Evolutionary conservation across 2,888 invertebrate species (phyloP), one percentile per base, ranked within the genome.

Genomic region (Laothoe populi): DNA sequence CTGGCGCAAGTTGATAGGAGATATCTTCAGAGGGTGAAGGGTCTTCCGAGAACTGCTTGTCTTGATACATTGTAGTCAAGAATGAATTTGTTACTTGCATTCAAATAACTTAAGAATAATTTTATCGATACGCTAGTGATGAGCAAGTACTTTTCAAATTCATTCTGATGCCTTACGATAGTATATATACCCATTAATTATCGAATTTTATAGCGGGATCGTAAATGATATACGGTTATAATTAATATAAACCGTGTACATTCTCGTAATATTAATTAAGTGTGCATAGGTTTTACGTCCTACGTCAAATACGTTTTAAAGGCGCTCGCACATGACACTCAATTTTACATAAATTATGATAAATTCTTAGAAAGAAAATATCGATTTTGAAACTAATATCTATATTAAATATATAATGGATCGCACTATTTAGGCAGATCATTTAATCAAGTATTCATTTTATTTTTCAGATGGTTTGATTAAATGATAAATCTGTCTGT

Each of bases 291-390:
- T 8, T 19, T 49, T 31, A 49, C 49, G 31, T 31, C 63, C 61
- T 53, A 63, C 57, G 13, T 46, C 35, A 63, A 66, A 63, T 64
- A 63, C 62, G 62, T 63, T 60, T 19, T 46, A 40, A 19, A 64
- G 23, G 59, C 53, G 13, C 35, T 53, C 31, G 53, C 53, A 53
- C 53, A 53, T 35, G 19, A n/a, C 19, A 23, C 16, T 44, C 16
- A 16, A 16, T 44, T 8, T 16, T 42, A 16, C 13, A 38, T 13
- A 10, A 10, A 11, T 13, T 38, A 13, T 38, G 38, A 38, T 38
- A 26, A 2, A 26, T 26, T 26, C 5, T 8, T 31, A 31, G 8
- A 31, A 31, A 4, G 31, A 5, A 4, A 31, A 31, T 31, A 0
- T 31, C 5, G 31, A 31, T n/a, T n/a, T n/a, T n/a, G n/a, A n/a